phyloP scores from a whole-genome alignment of 2,888 invertebrate genomes.

The Archaeoteleia sp. region DNA sequence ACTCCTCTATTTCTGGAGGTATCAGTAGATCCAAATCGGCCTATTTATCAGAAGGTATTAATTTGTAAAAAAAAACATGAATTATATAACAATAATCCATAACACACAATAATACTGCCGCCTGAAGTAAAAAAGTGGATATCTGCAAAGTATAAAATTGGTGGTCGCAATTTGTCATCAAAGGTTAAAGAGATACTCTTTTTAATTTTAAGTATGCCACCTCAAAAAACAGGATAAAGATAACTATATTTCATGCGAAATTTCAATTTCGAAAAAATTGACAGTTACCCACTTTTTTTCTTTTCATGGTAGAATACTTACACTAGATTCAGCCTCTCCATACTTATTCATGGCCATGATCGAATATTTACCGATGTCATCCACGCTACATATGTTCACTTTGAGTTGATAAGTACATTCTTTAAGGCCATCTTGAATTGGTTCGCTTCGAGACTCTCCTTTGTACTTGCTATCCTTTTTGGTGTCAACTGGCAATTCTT shows the following conservation, averaged over 20 bases:
- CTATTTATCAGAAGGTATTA: conserved; percentile 58
- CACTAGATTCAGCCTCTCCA: conserved; percentile 84
- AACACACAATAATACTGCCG: neutral
- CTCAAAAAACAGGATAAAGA: too few species aligned
- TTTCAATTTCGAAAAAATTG: too few species aligned
- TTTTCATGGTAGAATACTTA: too few species aligned
- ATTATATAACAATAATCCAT: conserved; percentile 2
- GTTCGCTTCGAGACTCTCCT: conserved; percentile 80
- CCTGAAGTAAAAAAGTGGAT: too few species aligned
- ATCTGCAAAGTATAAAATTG: too few species aligned
- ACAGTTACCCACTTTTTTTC: too few species aligned
- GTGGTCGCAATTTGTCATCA: too few species aligned
- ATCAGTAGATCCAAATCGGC: conserved; percentile 86
- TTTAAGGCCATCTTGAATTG: conserved; percentile 84
- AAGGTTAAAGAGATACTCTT: too few species aligned
- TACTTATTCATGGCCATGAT: conserved; percentile 87
- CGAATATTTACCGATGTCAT: conserved; percentile 89
- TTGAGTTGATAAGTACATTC: conserved; percentile 88
- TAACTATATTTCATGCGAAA: too few species aligned
- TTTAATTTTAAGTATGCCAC: too few species aligned
- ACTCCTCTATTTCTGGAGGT: conserved; percentile 85
- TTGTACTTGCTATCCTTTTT: conserved; percentile 79
- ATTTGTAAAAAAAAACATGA: conserved; percentile 2
- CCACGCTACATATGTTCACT: conserved; percentile 81
- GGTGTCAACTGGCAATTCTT: conserved; percentile 77